phyloP scores from a whole-genome alignment of 1,140 invertebrate genomes.

The Antheraea mylitta region DNA sequence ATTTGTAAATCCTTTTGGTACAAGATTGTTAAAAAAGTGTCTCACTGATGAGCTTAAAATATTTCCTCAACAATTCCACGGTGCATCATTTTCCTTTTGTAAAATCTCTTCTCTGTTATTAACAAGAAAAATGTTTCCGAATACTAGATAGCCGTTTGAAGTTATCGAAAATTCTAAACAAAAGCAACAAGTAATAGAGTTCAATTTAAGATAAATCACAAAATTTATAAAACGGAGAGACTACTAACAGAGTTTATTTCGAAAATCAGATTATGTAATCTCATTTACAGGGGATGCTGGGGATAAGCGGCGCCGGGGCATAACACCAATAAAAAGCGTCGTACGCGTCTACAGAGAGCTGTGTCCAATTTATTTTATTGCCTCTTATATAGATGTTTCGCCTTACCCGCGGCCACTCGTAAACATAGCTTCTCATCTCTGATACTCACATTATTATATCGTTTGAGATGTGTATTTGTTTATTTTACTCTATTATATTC shows the following conservation, averaged over 20 bases:
- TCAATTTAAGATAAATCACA: background rate
- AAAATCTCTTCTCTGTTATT: too few species aligned
- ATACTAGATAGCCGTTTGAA: too few species aligned
- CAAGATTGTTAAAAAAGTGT: too few species aligned
- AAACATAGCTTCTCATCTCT: constrained; percentile 27
- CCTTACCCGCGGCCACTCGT: constrained; percentile 19
- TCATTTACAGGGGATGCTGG: constrained; percentile 13
- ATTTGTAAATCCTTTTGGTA: too few species aligned
- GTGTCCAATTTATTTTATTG: constrained; percentile 44
- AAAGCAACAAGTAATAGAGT: background rate
- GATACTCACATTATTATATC: constrained; percentile 13
- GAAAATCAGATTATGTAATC: constrained; percentile 9
- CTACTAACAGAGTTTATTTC: background rate
- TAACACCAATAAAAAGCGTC: constrained; percentile 19
- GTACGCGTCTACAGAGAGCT: constrained; percentile 11
- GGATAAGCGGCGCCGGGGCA: constrained; percentile 8
- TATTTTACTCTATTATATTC: background rate
- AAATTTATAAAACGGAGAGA: background rate
- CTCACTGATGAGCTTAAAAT: too few species aligned
- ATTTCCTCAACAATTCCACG: too few species aligned
- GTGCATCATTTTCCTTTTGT: too few species aligned
- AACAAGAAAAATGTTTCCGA: too few species aligned
- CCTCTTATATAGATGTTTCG: constrained; percentile 25
- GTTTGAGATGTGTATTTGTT: constrained; percentile 10
- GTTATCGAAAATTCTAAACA: too few species aligned